Conservation (phyloP, 2,888 invertebrate genomes). For the Cancer borealis region DNA sequence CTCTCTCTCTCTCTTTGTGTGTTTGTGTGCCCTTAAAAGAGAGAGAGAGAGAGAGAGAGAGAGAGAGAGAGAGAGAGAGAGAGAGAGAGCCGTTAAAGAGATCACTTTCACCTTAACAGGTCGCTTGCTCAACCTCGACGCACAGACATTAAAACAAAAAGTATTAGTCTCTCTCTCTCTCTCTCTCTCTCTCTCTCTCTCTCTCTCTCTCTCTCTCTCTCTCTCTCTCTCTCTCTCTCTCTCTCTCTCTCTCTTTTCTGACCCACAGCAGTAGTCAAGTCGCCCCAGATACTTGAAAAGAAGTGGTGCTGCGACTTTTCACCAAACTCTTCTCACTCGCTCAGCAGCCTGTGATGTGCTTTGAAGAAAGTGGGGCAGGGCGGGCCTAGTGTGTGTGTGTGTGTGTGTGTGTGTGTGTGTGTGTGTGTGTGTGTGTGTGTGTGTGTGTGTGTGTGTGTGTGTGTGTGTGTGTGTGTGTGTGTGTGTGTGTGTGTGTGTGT, state of each 20-base stretch:
- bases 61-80: slow-evolving; percentile 17
- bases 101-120: slow-evolving; percentile 17
- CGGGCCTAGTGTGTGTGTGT: background rate
- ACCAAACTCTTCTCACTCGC: background rate
- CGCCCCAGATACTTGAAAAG: background rate
- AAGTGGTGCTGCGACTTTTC: background rate
- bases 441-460: no score
- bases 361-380: background rate
- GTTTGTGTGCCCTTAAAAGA: background rate
- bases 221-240: slow-evolving; percentile 24
- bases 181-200: slow-evolving; percentile 26
- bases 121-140: background rate
- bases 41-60: background rate
- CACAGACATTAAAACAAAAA: slow-evolving; percentile 24
- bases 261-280: background rate
- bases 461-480: no score
- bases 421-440: no score
- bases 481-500: no score
- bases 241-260: slow-evolving; percentile 26
- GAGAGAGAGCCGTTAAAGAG: background rate
- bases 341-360: background rate
- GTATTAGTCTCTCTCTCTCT: slow-evolving; percentile 8
- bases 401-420: no score
- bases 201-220: slow-evolving; percentile 26
- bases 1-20: background rate